phyloP scores from a whole-genome alignment of 2,113 vertebrate species.

The Conger conger region DNA sequence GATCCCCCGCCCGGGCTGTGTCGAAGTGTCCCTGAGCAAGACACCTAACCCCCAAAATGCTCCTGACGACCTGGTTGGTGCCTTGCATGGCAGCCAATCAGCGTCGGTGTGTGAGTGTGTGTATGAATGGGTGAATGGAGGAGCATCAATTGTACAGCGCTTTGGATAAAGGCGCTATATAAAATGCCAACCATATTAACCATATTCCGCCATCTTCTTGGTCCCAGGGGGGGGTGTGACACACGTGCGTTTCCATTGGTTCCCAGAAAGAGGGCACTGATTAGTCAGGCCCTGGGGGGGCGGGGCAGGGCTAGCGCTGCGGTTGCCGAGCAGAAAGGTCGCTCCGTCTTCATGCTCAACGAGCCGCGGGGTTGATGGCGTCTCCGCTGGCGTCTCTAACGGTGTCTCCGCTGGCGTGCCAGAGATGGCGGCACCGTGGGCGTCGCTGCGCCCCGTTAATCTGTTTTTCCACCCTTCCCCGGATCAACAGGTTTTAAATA shows the following conservation, averaged over 20 bases:
- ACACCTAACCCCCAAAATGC: no score
- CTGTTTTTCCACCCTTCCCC: slow-evolving; percentile 41
- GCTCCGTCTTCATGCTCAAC: slow-evolving; percentile 1
- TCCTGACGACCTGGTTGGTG: no score
- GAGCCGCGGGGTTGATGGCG: slow-evolving; percentile 33
- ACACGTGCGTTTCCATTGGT: neutral
- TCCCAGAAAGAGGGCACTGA: neutral
- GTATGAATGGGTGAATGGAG: no score
- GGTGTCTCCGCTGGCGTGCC: slow-evolving; percentile 27
- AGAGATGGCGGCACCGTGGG: no score
- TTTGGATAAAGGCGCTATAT: no score
- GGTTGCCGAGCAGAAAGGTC: neutral
- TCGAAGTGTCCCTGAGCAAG: no score
- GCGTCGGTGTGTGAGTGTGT: no score
- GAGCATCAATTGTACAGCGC: no score
- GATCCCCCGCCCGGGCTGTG: no score
- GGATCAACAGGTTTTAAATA: slow-evolving; percentile 42
- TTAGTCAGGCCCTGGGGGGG: neutral
- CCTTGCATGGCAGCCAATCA: no score
- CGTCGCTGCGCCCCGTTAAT: slow-evolving; percentile 31
- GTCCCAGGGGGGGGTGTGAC: neutral
- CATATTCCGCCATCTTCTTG: no score
- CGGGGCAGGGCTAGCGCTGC: neutral
- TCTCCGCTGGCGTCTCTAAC: slow-evolving; percentile 19
- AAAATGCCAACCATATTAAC: no score